These are phyloP conservation scores for Gila orcuttii DNA, from an alignment of 2,113 vertebrate genomes.

Conservation along the genomic window DNA sequence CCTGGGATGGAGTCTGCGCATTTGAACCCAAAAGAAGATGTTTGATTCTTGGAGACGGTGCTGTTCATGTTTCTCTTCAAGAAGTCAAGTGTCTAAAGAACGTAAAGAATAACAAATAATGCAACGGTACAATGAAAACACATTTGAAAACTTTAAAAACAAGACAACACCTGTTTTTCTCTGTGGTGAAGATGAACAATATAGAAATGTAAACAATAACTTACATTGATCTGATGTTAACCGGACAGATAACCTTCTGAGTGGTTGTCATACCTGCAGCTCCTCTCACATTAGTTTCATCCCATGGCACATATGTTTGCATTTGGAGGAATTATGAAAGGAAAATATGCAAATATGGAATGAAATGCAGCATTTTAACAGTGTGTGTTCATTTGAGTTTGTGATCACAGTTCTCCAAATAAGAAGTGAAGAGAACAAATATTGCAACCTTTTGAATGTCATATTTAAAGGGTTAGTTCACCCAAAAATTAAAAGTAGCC, in stretches of 20 bases:
- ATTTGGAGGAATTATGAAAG: background rate
- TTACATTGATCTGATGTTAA: background rate
- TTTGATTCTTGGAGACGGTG: background rate
- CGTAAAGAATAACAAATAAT: background rate
- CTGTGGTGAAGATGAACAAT: background rate
- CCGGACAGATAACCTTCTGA: background rate
- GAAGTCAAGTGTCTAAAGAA: background rate
- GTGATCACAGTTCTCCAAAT: background rate
- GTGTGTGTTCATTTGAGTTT: background rate
- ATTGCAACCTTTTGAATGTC: too few species aligned
- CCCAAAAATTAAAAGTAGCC: too few species aligned
- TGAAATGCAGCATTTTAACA: background rate
- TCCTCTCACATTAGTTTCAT: too few species aligned
- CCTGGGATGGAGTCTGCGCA: background rate
- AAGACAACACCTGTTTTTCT: background rate
- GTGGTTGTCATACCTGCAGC: background rate
- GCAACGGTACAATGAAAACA: background rate
- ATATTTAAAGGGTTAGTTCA: too few species aligned
- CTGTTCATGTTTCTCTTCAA: background rate
- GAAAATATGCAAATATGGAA: conserved; percentile 3
- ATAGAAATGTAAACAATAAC: background rate
- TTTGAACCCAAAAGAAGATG: background rate
- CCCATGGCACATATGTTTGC: too few species aligned
- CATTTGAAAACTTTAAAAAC: background rate
- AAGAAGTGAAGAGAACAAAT: too few species aligned